Conservation (phyloP, 2,113 vertebrate genomes). For the Corynorhinus townsendii region DNA sequence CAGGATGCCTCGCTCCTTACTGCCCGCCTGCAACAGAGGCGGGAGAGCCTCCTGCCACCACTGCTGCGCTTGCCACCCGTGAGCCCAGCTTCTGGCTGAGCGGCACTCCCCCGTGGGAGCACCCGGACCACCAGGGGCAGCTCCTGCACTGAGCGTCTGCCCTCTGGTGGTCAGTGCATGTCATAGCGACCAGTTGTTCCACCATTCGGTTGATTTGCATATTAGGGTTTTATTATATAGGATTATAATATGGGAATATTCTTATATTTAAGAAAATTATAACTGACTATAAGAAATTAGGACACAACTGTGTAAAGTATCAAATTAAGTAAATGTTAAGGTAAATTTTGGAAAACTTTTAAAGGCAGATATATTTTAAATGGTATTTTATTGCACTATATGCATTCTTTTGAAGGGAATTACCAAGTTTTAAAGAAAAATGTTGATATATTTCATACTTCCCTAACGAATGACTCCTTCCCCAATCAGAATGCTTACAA, state of each 20-base stretch:
- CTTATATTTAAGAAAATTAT: background rate
- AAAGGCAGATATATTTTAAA: background rate
- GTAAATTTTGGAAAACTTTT: background rate
- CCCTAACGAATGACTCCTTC: background rate
- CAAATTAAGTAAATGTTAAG: background rate
- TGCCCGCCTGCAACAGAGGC: too few species aligned
- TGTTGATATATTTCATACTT: background rate
- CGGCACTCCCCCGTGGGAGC: too few species aligned
- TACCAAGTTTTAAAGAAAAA: background rate
- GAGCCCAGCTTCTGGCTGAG: too few species aligned
- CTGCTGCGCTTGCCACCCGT: too few species aligned
- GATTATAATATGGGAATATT: background rate
- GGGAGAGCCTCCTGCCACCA: too few species aligned
- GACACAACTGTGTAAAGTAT: background rate
- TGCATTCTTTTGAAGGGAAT: conserved; percentile 6
- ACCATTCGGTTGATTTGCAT: too few species aligned
- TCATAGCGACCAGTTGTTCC: too few species aligned
- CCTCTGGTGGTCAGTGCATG: too few species aligned
- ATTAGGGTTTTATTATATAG: too few species aligned
- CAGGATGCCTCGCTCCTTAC: too few species aligned
- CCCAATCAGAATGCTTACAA: background rate
- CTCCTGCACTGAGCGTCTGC: too few species aligned
- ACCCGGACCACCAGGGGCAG: too few species aligned
- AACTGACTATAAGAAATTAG: background rate
- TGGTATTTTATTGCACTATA: background rate